Conservation (phyloP, 2,888 invertebrate species). For the Ceriagrion tenellum region DNA sequence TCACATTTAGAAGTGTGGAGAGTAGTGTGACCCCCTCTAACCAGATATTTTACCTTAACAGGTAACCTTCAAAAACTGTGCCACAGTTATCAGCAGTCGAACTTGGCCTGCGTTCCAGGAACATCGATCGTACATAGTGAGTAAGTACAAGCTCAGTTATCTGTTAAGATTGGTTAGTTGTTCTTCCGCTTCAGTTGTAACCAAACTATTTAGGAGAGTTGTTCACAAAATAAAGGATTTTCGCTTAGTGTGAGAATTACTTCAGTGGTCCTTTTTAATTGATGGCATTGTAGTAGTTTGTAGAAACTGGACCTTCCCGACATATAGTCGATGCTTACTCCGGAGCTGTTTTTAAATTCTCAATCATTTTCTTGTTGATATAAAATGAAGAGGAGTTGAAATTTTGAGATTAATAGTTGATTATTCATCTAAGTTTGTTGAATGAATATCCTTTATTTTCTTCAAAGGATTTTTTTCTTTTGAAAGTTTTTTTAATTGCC, state of each 20-base stretch:
- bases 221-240: background rate
- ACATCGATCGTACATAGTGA: conserved; percentile 17
- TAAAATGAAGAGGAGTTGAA: too few relatives aligned
- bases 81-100: conserved; percentile 32
- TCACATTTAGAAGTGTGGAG: background rate
- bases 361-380: too few relatives aligned
- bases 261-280: background rate
- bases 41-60: conserved; percentile 31
- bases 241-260: background rate
- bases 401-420: too few relatives aligned
- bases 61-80: conserved; percentile 27
- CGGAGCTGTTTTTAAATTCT: too few relatives aligned
- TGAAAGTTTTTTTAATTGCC: too few relatives aligned
- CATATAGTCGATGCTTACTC: too few relatives aligned
- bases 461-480: too few relatives aligned
- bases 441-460: too few relatives aligned
- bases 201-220: background rate
- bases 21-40: background rate
- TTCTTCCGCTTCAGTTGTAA: background rate
- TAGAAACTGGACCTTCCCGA: background rate
- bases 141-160: conserved; percentile 19
- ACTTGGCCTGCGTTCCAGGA: conserved; percentile 36
- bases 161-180: background rate
- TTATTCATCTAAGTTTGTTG: too few relatives aligned
- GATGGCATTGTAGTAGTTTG: background rate